Conservation (phyloP, 2,888 invertebrate genomes). For the Ichneumon xanthorius region DNA sequence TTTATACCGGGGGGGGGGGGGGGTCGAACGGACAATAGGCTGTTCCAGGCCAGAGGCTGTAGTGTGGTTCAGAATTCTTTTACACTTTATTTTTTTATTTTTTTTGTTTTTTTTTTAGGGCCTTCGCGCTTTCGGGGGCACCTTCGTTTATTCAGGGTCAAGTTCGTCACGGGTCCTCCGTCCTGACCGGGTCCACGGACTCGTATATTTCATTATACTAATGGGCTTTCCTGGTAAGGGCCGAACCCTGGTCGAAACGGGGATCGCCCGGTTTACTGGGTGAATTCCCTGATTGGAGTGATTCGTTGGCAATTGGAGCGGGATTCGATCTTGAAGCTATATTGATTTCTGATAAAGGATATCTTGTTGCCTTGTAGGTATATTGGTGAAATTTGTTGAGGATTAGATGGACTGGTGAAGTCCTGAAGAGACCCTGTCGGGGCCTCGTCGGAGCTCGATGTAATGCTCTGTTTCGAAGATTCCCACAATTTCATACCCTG, state of each 20-base stretch:
- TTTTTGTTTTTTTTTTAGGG: conserved; percentile 27
- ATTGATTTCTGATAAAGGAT: too few species aligned
- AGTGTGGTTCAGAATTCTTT: not conserved
- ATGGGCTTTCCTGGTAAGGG: conserved; percentile 53
- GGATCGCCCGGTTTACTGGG: not conserved
- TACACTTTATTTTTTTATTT: not conserved
- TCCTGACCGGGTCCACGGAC: conserved; percentile 40
- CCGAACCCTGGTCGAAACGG: conserved; percentile 14
- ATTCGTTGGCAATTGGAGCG: not conserved
- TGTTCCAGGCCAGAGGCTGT: not conserved
- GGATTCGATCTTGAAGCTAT: too few species aligned
- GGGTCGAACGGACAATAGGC: not conserved
- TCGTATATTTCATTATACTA: conserved; percentile 58
- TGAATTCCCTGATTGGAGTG: not conserved
- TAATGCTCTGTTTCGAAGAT: too few species aligned
- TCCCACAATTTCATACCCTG: too few species aligned
- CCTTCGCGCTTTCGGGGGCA: conserved; percentile 48
- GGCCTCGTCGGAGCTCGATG: too few species aligned
- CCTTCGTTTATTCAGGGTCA: conserved; percentile 66
- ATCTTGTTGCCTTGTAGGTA: too few species aligned
- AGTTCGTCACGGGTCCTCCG: conserved; percentile 49
- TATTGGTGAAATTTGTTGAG: too few species aligned
- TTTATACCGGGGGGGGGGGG: not conserved
- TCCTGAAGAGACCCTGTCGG: too few species aligned
- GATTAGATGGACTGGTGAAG: too few species aligned